phyloP scores from a whole-genome alignment of 2,888 invertebrate genomes.

The Pediacus dermestoides region DNA sequence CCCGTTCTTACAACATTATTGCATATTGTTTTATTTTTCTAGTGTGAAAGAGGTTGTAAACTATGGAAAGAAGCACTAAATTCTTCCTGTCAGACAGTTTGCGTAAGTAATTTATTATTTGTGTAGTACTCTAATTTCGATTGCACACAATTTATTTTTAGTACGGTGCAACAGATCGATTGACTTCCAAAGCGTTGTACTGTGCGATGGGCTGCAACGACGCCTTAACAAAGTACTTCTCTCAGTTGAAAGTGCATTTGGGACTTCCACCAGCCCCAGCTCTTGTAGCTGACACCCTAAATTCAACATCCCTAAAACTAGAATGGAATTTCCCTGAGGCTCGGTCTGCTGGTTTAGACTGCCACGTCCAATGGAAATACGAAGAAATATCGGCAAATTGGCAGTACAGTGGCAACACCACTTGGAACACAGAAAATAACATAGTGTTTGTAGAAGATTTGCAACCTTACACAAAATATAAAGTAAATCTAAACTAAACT shows the following conservation, averaged over 20 bases:
- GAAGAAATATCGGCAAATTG: constrained; percentile 69
- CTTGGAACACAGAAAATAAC: constrained; percentile 58
- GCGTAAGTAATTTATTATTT: constrained; percentile 72
- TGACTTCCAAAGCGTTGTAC: constrained; percentile 67
- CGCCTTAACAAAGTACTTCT: constrained; percentile 71
- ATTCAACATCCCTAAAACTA: constrained; percentile 73
- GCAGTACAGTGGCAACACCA: constrained; percentile 77
- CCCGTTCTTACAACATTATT: too few relatives aligned
- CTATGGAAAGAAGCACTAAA: constrained; percentile 74
- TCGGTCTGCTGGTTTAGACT: constrained; percentile 54
- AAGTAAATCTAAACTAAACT: constrained; percentile 56
- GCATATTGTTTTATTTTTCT: constrained; percentile 52
- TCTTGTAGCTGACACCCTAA: constrained; percentile 72
- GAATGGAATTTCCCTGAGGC: constrained; percentile 69
- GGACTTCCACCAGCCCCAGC: constrained; percentile 72
- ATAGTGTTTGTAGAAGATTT: constrained; percentile 70
- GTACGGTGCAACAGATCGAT: constrained; percentile 67
- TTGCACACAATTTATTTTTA: constrained; percentile 43
- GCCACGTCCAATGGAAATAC: constrained; percentile 72
- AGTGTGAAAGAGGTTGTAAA: constrained; percentile 79
- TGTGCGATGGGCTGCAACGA: constrained; percentile 82
- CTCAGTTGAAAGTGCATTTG: constrained; percentile 63
- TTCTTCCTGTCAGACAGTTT: constrained; percentile 73
- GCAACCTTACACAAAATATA: constrained; percentile 84
- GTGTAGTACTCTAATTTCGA: neutral